A percentile compares a stretch with the other conserved stretches of the same genome.
Evolutionary conservation across 2,888 invertebrate genomes (phyloP).

Genomic region (Neoscelio sp.): DNA sequence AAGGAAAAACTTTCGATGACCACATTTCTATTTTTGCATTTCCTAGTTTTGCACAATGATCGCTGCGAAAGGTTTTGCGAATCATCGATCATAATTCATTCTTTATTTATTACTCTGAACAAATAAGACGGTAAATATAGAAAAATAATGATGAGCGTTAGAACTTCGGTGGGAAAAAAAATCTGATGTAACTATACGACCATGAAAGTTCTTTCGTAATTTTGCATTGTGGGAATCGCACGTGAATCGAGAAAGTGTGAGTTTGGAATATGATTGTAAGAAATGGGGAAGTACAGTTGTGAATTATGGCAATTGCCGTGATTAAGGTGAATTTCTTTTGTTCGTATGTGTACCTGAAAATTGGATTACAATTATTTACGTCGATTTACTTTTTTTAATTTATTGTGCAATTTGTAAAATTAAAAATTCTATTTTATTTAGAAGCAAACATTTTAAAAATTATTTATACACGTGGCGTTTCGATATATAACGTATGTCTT

Average conservation of each 20-base stretch:
- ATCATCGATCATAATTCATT: constrained; percentile 12
- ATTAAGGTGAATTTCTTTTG: constrained; percentile 31
- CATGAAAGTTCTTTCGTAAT: constrained; percentile 56
- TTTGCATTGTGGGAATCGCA: constrained; percentile 52
- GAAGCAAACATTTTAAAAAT: too few species aligned
- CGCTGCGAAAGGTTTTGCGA: too few species aligned
- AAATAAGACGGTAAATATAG: background rate
- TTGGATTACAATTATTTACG: background rate
- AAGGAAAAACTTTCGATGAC: too few species aligned
- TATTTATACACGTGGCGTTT: too few species aligned
- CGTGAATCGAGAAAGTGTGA: constrained; percentile 53
- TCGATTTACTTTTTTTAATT: background rate
- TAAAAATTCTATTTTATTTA: too few species aligned
- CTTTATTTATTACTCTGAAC: background rate
- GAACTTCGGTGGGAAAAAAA: constrained; percentile 39
- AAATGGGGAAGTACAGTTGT: constrained; percentile 47
- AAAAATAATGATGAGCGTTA: constrained; percentile 14
- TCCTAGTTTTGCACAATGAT: too few species aligned
- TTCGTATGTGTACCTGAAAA: constrained; percentile 6
- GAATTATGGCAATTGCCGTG: constrained; percentile 31
- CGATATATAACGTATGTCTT: too few species aligned
- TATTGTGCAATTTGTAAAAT: too few species aligned
- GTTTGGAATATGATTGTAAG: constrained; percentile 32
- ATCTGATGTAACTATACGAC: constrained; percentile 35
- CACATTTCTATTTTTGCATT: too few species aligned